Percentiles rank a stretch among this genome's conserved stretches.
These are phyloP conservation scores for Icerya purchasi DNA, from an alignment of 2,888 invertebrate species.

Conservation along the genomic window DNA sequence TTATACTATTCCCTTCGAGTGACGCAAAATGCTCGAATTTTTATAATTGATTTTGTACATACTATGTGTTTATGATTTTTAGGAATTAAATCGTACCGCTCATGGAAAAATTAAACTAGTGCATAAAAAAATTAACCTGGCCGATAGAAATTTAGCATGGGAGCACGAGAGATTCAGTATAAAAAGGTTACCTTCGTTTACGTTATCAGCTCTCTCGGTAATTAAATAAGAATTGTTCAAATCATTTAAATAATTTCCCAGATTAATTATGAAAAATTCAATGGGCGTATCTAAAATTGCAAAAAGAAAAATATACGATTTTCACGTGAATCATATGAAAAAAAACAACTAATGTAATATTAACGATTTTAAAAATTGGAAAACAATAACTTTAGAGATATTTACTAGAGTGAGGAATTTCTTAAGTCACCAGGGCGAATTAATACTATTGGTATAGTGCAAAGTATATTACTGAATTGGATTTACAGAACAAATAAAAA, in stretches of 20 bases:
- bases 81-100: neutral
- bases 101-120: constrained; percentile 35
- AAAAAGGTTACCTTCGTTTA: constrained; percentile 72
- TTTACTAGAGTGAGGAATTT: too few relatives aligned
- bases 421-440: too few relatives aligned
- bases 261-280: neutral
- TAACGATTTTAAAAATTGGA: too few relatives aligned
- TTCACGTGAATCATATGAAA: too few relatives aligned
- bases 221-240: neutral
- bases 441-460: too few relatives aligned
- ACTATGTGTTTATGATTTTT: neutral
- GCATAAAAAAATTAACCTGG: constrained; percentile 92
- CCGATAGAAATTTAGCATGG: constrained; percentile 80
- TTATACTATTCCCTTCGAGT: neutral
- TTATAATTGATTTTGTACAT: neutral
- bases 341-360: too few relatives aligned
- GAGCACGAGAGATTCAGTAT: constrained; percentile 94
- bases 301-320: too few relatives aligned
- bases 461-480: too few relatives aligned
- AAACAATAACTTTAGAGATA: too few relatives aligned
- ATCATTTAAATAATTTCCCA: too few relatives aligned
- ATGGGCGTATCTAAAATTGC: too few relatives aligned
- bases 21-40: neutral
- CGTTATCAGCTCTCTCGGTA: constrained; percentile 53
- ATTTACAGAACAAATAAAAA: too few relatives aligned